Conservation (phyloP, 2,888 invertebrate genomes). For the Cyaniris semiargus region DNA sequence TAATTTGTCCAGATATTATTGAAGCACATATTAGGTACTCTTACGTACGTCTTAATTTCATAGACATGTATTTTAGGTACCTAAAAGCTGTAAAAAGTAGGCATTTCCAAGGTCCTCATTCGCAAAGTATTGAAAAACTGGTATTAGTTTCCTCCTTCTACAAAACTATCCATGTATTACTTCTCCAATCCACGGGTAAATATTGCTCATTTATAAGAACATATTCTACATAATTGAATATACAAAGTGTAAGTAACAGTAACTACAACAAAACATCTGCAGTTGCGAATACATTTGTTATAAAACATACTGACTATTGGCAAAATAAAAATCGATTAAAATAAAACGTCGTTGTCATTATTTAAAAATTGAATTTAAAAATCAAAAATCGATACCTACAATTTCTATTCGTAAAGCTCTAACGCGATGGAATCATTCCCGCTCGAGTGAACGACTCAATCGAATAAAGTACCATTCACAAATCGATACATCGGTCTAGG, state of each 20-base stretch:
- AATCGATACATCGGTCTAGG: constrained; percentile 30
- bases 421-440: constrained; percentile 25
- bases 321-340: neutral
- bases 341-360: constrained; percentile 23
- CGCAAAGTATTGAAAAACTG: no score
- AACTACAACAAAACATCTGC: constrained; percentile 21
- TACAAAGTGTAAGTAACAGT: constrained; percentile 25
- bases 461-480: constrained; percentile 28
- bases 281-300: constrained; percentile 18
- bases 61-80: neutral
- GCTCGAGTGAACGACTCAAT: constrained; percentile 14
- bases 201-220: constrained; percentile 19
- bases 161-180: neutral
- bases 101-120: neutral
- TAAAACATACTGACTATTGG: constrained; percentile 18
- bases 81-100: neutral
- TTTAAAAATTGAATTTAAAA: neutral
- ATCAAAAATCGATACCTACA: constrained; percentile 14
- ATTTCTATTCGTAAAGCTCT: constrained; percentile 21
- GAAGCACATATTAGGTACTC: neutral
- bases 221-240: constrained; percentile 25
- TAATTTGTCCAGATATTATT: neutral
- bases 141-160: neutral
- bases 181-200: constrained; percentile 2
- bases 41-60: neutral